Conservation (phyloP, 2,797 vertebrate genomes). For the Gastrophryne carolinensis region DNA sequence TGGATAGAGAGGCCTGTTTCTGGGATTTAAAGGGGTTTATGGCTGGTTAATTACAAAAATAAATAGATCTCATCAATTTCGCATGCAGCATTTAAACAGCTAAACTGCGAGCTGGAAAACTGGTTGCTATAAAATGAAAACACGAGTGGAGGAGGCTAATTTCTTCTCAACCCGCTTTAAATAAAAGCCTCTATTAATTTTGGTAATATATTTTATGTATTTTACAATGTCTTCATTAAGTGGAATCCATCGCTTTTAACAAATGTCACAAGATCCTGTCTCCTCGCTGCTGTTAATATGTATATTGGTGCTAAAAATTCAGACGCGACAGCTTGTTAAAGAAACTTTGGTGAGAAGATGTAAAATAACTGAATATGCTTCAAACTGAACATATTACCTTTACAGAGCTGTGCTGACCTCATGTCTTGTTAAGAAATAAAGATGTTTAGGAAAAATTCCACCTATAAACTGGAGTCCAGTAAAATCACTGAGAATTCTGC, state of each 20-base stretch:
- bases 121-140: constrained; percentile 19
- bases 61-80: constrained; percentile 45
- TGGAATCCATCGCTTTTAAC: constrained; percentile 7
- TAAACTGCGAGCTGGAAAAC: constrained; percentile 10
- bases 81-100: constrained; percentile 19
- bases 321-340: not conserved
- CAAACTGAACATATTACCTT: not conserved
- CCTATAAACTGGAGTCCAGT: not conserved
- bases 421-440: not conserved
- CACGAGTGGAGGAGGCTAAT: not conserved
- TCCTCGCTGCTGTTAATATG: constrained; percentile 3
- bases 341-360: not conserved
- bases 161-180: not conserved
- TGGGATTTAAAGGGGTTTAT: constrained; percentile 42
- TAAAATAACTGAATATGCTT: not conserved
- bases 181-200: constrained; percentile 2
- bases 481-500: not conserved
- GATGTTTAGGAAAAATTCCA: not conserved
- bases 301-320: not conserved
- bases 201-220: constrained; percentile 28
- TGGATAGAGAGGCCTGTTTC: constrained; percentile 9
- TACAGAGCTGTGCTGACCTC: not conserved
- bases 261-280: constrained; percentile 16
- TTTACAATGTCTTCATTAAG: constrained; percentile 37
- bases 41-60: constrained; percentile 45